A percentile compares a stretch with the other conserved stretches of the same genome.
Evolutionary conservation across 2,888 invertebrate genomes (phyloP).

Genomic region (Poecilobothrus nobilitatus): DNA sequence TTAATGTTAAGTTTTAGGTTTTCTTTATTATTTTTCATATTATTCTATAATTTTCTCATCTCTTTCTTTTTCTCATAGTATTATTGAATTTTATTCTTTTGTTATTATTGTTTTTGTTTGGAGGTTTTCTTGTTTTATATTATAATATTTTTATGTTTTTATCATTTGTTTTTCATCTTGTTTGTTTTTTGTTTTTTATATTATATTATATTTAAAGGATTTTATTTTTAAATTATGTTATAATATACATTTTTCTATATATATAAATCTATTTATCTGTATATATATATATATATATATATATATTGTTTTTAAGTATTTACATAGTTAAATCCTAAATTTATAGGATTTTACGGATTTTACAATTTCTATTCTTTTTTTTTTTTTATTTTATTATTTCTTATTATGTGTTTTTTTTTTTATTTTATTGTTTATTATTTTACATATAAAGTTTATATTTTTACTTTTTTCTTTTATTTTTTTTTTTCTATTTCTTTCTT

Average conservation of each 20-base stretch:
- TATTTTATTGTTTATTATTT: background rate
- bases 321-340: constrained; percentile 4
- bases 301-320: background rate
- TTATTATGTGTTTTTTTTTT: background rate
- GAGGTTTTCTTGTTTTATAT: background rate
- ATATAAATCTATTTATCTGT: background rate
- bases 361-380: background rate
- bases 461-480: background rate
- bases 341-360: background rate
- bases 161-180: background rate
- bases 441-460: background rate
- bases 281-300: background rate
- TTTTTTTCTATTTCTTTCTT: constrained; percentile 2
- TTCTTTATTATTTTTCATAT: background rate
- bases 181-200: background rate
- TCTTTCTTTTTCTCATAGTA: background rate
- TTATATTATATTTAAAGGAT: background rate
- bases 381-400: background rate
- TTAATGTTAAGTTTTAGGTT: background rate
- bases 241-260: background rate
- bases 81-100: background rate
- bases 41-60: background rate
- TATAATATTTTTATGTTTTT: background rate
- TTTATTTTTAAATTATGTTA: background rate
- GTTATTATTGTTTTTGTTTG: background rate